Base-by-base conservation (phyloP, 2,888 invertebrate species). In the Acrobasis repandana region DNA sequence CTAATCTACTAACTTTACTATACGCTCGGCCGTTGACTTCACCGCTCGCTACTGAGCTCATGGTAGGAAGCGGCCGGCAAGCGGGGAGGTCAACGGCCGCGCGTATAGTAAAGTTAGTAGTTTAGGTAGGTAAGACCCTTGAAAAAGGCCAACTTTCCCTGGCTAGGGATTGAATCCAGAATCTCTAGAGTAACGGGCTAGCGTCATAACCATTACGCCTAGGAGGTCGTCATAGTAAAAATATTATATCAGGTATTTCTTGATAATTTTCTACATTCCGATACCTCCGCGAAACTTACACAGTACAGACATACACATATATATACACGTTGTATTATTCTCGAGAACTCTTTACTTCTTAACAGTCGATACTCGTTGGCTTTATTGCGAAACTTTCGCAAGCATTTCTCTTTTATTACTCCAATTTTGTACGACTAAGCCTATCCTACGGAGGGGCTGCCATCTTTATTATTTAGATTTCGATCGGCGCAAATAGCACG, bases 321-420 rank as follows among this genome's bases (percentile, higher is more conserved):
- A 57, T 43, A 28, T 60, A 72, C 70, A 73, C 68, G 66, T 65
- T 68, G 70, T 74, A 78, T 79, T 79, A 81, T 76, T 74, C 79
- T 77, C 68, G 73, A 77, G 82, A 90, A 89, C 90, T 90, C 90
- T 89, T 90, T 90, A 85, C 90, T 90, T 84, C 90, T 90, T 89
- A 88, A 86, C 90, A 92, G 90, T 91, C 91, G 90, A 91, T 92
- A 90, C 89, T 88, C 85, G 88, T 88, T 84, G 86, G 82, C 83
- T 90, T 91, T 92, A 92, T 92, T 92, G 88, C 90, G 77, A 92
- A 92, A 92, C 88, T 92, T 92, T 91, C 82, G 83, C 86, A 82
- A 84, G 89, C 91, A 90, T 91, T 91, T 85, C 91, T 88, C 90
- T 90, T 91, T 91, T 92, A 92, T 91, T 91, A 90, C 92, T 83